Evolutionary conservation across 2,888 invertebrate genomes (phyloP), one percentile per base, ranked within the genome.

Genomic region (Nemapogon koenigi): DNA sequence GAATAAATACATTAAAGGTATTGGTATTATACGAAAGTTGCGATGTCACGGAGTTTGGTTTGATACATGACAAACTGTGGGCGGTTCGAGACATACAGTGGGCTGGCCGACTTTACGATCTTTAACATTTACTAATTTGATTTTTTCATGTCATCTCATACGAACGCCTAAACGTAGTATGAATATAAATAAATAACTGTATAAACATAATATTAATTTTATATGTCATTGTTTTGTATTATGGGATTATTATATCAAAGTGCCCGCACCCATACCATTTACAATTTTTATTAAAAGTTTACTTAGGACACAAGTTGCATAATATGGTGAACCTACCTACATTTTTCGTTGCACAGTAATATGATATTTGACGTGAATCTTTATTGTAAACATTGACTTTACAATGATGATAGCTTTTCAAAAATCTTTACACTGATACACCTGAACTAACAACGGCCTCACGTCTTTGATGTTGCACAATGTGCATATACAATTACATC

Each of bases 361-460:
- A 67, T 68, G 62, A 73, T 68, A 33, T 33, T 14, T 13, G 17
- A 55, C 38, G 38, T 36, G 11, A 50, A 51, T 53, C 57, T 53
- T 59, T 61, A 55, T 44, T 49, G 50, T 53, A 55, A 69, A 71
- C 63, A 60, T 73, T 70, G 59, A 66, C 59, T 60, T 57, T 52
- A 48, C 43, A 52, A 63, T 64, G 62, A 67, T 64, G 62, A 67
- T 65, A 62, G 55, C 53, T 52, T 28, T 22, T 28, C 16, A 25
- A 16, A 37, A 17, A 16, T 28, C 14, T 33, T 54, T 49, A 49
- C 19, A 45, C 53, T 48, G 51, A 53, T 45, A 51, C 75, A 78
- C 75, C 76, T 78, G 75, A 75, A 53, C 61, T 52, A 76, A 78
- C 62, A 75, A 32, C 42, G 46, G 41, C 22, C 6, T 22, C 10